A percentile compares a stretch with the other conserved stretches of the same genome.
phyloP scores from a whole-genome alignment of 2,888 invertebrate genomes.

The Panzeria rudis region DNA sequence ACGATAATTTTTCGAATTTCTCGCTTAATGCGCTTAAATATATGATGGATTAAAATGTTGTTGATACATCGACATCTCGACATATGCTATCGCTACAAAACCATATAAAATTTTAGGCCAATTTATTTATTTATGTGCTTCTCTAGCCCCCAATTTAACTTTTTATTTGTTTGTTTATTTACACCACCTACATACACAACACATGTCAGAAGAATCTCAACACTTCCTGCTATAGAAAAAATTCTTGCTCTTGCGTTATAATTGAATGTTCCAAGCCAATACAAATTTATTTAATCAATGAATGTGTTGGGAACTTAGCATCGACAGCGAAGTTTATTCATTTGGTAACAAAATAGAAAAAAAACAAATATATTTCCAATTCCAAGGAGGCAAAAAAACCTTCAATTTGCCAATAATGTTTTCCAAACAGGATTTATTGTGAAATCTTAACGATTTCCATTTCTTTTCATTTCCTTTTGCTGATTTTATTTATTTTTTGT shows the following conservation, averaged over 20 bases:
- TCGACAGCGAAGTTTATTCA: not conserved
- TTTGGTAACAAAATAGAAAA: not conserved
- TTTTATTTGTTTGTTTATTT: not conserved
- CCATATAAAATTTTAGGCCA: conserved; percentile 24
- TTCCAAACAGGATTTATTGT: conserved; percentile 22
- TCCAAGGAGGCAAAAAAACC: not conserved
- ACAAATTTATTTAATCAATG: conserved; percentile 41
- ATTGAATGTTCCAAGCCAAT: conserved; percentile 10
- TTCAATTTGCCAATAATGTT: not conserved
- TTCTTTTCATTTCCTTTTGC: not conserved
- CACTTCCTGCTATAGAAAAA: not conserved
- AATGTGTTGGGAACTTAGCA: conserved; percentile 14
- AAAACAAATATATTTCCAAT: not conserved
- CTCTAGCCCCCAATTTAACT: not conserved
- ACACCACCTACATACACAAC: not conserved
- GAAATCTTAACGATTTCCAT: not conserved
- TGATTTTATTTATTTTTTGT: not conserved
- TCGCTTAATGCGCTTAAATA: not conserved
- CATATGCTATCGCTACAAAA: not conserved
- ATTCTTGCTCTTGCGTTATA: not conserved
- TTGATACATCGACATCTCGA: not conserved
- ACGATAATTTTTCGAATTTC: not conserved
- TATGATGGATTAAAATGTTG: conserved; percentile 44
- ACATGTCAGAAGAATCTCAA: not conserved
- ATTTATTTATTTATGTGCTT: conserved; percentile 9